Evolutionary conservation across 2,888 invertebrate species (phyloP), one percentile per base, ranked within the genome.

Genomic region (Epiblema foenella): DNA sequence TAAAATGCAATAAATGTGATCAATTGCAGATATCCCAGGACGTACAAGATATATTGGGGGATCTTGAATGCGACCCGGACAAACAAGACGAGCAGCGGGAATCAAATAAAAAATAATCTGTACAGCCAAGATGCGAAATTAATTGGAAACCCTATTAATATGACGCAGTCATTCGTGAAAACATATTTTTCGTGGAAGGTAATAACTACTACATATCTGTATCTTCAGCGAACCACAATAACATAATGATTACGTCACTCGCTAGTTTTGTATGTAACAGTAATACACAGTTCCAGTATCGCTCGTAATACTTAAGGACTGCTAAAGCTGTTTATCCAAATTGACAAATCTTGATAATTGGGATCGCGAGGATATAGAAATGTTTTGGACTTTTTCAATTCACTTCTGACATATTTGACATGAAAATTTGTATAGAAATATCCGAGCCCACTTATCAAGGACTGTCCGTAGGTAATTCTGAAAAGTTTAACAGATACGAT

Each of bases 21-120:
- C 51, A 17, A 37, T 83, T 83, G 10, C 84, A 85, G 86, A 75
- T 77, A 17, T 76, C 81, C 0, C 73, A 76, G 2, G 85, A 85
- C 15, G 79, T 86, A 2, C 79, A 84, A 69, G 80, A 81, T 0
- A 79, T 86, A 65, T 74, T 87, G 54, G 75, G 76, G 7, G 69
- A 77, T 18, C 76, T 85, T 5, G 84, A 85, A 68, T 73, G 72
- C 15, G 73, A 73, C 4, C 62, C 72, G 0, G 57, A 59, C 12
- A 69, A 60, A 24, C 66, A 49, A 9, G 62, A 49, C 29, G 66
- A 62, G 2, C 54, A 37, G 12, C 18, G 10, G 39, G 56, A 56
- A 1, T 49, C 24, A 15, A 62, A 67, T 67, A 49, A 59, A 65
- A 42, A 33, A 33, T 20, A 52, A 51, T 8, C 18, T 39, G 58